Evolutionary conservation across 2,888 invertebrate species (phyloP), one percentile per base, ranked within the genome.

Genomic region (Quadroppia sp.): DNA sequence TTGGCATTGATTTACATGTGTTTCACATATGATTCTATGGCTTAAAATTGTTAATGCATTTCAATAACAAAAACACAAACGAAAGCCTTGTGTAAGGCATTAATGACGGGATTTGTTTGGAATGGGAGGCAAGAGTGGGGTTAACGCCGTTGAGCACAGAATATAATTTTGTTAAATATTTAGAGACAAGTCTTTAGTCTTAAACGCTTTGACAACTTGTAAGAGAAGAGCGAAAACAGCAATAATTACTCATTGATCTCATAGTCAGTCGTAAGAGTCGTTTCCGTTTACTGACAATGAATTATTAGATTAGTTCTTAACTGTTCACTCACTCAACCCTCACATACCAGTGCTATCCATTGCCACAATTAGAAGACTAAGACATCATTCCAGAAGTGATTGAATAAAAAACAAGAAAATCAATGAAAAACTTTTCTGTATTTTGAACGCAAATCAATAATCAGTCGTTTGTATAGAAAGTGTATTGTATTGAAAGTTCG

Each of bases 161-260:
- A 50, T 20, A n/a, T 50, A 15, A n/a, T 36, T 36, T 36, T 36
- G 36, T 36, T 36, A 48, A 15, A 48, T 15, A 48, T 20, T 30
- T 9, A 28, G 56, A 59, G 56, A 59, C 23, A 28, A 30, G 56
- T 28, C 9, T 28, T 2, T 28, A 30, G 30, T 28, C 20, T 59
- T 59, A 59, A 59, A 59, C 13, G 17, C 28, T 15, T 59, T 15
- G 13, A 59, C 30, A 59, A 59, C 30, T 30, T 59, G 56, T 59
- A 59, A 59, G 25, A 59, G 56, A 1, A 59, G n/a, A 20, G 50
- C n/a, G 50, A 59, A 28, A 59, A 59, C 30, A 59, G 13, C 28
- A 59, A 59, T 59, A 59, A 59, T 59, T 59, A 59, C 28, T 59
- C 56, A 59, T 59, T 59, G 56, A 59, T 59, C 56, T 59, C 30